A percentile compares a stretch with the other conserved stretches of the same genome.
Conservation (phyloP, 1,140 invertebrate species). For the Sitobion miscanthi region DNA sequence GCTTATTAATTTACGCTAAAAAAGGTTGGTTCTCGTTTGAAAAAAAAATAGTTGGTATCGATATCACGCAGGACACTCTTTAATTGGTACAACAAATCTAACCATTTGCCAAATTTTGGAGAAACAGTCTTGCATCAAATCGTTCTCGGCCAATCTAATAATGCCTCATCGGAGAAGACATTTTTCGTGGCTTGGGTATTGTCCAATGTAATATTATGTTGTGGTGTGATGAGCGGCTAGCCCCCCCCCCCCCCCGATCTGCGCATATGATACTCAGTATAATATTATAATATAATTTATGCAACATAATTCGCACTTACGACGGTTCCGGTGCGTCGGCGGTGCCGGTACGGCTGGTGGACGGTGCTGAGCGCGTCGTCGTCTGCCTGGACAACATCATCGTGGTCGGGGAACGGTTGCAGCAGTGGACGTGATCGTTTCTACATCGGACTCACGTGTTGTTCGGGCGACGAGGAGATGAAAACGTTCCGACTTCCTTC, state of each 20-base stretch:
- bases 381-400: background rate
- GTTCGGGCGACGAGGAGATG: background rate
- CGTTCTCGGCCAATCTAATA: too few relatives aligned
- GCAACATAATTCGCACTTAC: background rate
- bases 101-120: too few relatives aligned
- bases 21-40: too few relatives aligned
- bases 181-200: too few relatives aligned
- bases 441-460: background rate
- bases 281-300: background rate
- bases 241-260: background rate
- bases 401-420: background rate
- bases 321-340: background rate
- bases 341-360: background rate
- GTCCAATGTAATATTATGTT: too few relatives aligned
- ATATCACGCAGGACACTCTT: too few relatives aligned
- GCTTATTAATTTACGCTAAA: too few relatives aligned
- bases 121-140: too few relatives aligned
- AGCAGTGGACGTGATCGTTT: background rate
- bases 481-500: background rate
- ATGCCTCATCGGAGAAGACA: too few relatives aligned
- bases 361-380: background rate
- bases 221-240: too few relatives aligned
- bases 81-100: too few relatives aligned
- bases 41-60: too few relatives aligned
- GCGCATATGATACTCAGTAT: background rate